These are phyloP conservation scores for Cisticola juncidis DNA, from an alignment of 2,113 vertebrate species.

Conservation along the genomic window DNA sequence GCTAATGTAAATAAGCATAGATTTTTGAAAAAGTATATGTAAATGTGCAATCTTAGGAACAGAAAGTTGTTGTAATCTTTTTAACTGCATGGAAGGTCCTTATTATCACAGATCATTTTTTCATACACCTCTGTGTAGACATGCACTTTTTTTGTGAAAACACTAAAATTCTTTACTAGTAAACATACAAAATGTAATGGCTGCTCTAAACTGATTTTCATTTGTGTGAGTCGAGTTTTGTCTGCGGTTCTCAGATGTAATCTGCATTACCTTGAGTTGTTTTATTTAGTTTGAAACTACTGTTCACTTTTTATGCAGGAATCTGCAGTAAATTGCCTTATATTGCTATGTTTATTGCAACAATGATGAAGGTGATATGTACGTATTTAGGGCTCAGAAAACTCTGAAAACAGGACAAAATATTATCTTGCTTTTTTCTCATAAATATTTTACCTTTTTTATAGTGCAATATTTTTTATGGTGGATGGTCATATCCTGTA, in stretches of 20 bases:
- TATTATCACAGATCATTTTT: neutral
- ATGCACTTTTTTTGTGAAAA: neutral
- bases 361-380: neutral
- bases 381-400: neutral
- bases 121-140: neutral
- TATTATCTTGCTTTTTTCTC: neutral
- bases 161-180: neutral
- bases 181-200: neutral
- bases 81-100: neutral
- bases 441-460: neutral
- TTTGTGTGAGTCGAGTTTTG: neutral
- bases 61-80: neutral
- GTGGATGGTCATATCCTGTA: neutral
- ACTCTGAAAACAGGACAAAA: neutral
- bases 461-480: neutral
- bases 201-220: neutral
- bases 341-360: neutral
- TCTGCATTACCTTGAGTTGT: neutral
- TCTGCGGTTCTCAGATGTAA: neutral
- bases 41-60: neutral
- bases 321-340: neutral
- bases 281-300: neutral
- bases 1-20: neutral
- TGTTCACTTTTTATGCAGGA: neutral
- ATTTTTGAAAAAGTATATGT: neutral